phyloP scores from a whole-genome alignment of 2,888 invertebrate genomes.

The Acanthopleura granulata region DNA sequence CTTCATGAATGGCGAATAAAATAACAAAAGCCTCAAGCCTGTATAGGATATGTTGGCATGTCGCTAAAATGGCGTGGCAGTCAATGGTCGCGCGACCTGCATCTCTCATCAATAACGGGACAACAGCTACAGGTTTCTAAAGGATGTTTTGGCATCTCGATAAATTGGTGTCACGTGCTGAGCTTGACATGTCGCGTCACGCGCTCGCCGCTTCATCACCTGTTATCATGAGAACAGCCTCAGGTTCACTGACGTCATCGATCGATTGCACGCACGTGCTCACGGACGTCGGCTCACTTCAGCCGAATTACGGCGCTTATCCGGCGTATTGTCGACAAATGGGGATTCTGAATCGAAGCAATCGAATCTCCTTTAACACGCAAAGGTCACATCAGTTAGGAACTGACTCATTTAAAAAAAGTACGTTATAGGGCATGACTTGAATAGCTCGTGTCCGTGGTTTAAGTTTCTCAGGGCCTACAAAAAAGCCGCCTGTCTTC shows the following conservation, averaged over 20 bases:
- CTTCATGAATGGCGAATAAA: too few species aligned
- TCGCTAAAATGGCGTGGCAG: too few species aligned
- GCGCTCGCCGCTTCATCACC: background rate
- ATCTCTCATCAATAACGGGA: too few species aligned
- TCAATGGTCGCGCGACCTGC: too few species aligned
- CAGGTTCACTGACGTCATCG: too few species aligned
- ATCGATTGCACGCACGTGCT: background rate
- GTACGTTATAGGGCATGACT: background rate
- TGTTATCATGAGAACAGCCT: background rate
- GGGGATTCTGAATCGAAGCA: too few species aligned
- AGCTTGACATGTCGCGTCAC: background rate
- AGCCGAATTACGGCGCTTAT: background rate
- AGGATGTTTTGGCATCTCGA: background rate
- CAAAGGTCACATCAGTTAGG: background rate
- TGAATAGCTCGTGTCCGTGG: background rate
- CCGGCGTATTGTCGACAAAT: background rate
- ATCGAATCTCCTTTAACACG: background rate
- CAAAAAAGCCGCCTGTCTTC: background rate
- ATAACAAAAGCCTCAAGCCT: too few species aligned
- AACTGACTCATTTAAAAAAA: conserved; percentile 2
- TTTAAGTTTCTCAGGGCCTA: background rate
- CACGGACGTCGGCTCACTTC: background rate
- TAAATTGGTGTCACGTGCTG: conserved; percentile 6
- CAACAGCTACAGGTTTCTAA: too few species aligned
- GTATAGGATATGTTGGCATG: too few species aligned